Evolutionary conservation across 2,113 vertebrate genomes (phyloP).

Genomic region (Anoplopoma fimbria): DNA sequence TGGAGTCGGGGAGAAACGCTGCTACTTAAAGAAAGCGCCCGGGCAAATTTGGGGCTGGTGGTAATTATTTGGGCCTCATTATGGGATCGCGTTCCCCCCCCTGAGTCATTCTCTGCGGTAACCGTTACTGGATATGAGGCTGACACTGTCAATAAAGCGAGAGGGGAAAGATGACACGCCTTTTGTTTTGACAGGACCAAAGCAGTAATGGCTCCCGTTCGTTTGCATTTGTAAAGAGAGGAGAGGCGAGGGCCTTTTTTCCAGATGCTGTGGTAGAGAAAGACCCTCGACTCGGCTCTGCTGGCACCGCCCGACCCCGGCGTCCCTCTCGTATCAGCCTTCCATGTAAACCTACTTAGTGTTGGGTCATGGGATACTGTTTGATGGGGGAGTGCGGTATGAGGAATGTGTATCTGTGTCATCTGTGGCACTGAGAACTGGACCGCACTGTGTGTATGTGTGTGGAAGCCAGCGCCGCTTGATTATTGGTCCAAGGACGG

Average conservation of each 20-base stretch:
- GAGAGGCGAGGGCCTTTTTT: slow-evolving; percentile 52
- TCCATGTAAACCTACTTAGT: slow-evolving; percentile 53
- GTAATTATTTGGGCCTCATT: slow-evolving; percentile 83
- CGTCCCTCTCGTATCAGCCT: slow-evolving; percentile 33
- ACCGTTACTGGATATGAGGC: slow-evolving; percentile 75
- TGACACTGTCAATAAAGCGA: slow-evolving; percentile 76
- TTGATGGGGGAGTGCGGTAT: slow-evolving; percentile 46
- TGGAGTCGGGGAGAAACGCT: slow-evolving; percentile 29
- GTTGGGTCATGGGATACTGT: slow-evolving; percentile 43
- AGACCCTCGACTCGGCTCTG: slow-evolving; percentile 36
- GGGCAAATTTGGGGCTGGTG: slow-evolving; percentile 69
- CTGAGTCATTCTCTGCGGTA: slow-evolving; percentile 75
- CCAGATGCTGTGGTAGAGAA: slow-evolving; percentile 54
- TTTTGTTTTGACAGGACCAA: slow-evolving; percentile 82
- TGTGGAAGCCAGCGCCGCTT: slow-evolving; percentile 11
- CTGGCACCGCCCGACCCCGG: slow-evolving; percentile 12
- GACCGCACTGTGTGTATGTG: slow-evolving; percentile 38
- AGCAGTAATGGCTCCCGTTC: slow-evolving; percentile 72
- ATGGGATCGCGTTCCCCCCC: slow-evolving; percentile 74
- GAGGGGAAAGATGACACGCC: slow-evolving; percentile 71
- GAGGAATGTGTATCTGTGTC: slow-evolving; percentile 47
- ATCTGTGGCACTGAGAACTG: slow-evolving; percentile 50
- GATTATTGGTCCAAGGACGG: slow-evolving; percentile 45
- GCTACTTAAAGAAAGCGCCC: slow-evolving; percentile 75
- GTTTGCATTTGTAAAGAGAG: slow-evolving; percentile 68